phyloP scores from a whole-genome alignment of 2,888 invertebrate genomes.

The Drosophila borborema region DNA sequence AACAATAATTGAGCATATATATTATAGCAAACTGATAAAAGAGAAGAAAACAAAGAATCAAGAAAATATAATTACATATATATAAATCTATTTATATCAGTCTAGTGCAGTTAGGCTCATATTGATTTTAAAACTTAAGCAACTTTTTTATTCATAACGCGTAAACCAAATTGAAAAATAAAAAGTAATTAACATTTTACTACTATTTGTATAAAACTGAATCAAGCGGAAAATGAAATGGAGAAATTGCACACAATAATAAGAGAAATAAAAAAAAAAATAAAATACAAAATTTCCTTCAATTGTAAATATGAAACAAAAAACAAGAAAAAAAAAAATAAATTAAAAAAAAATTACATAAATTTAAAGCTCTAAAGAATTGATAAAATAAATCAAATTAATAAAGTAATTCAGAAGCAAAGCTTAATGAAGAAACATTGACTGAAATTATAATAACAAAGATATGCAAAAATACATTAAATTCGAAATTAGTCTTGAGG shows the following conservation, averaged over 20 bases:
- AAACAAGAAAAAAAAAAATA: neutral
- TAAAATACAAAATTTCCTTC: conserved; percentile 29
- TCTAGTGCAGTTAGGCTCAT: conserved; percentile 51
- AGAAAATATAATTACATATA: conserved; percentile 37
- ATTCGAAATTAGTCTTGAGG: conserved; percentile 46
- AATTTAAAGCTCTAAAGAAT: conserved; percentile 31
- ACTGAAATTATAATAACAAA: conserved; percentile 59
- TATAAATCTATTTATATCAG: conserved; percentile 47
- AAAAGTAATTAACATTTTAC: conserved; percentile 41
- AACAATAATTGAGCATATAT: conserved; percentile 74
- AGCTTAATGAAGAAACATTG: conserved; percentile 77
- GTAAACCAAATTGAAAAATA: conserved; percentile 39
- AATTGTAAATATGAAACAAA: conserved; percentile 51
- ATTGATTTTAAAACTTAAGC: conserved; percentile 75
- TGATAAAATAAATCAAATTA: conserved; percentile 46
- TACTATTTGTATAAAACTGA: conserved; percentile 51
- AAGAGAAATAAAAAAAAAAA: conserved; percentile 5
- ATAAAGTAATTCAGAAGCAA: conserved; percentile 71
- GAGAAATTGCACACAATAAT: conserved; percentile 37
- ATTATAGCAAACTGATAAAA: conserved; percentile 56
- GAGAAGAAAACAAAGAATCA: neutral
- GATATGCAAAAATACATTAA: conserved; percentile 36
- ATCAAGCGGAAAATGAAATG: conserved; percentile 35
- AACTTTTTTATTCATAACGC: conserved; percentile 67
- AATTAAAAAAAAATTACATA: conserved; percentile 22